Conservation (phyloP, 2,113 vertebrate species). For the Synchiropus splendidus region DNA sequence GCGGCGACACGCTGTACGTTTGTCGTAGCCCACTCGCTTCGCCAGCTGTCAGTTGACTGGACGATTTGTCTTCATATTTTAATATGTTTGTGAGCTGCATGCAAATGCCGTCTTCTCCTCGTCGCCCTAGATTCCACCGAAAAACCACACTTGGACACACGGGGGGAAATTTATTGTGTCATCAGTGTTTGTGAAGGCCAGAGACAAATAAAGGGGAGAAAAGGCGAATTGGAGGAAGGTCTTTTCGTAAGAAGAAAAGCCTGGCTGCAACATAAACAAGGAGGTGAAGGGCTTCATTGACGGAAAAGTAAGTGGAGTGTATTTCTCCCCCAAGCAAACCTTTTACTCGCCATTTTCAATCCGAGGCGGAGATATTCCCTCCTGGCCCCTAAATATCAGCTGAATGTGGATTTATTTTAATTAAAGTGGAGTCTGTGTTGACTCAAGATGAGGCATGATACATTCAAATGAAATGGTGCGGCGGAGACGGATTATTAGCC, state of each 20-base stretch:
- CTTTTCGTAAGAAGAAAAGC: conserved; percentile 49
- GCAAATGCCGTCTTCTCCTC: conserved; percentile 49
- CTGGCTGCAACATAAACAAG: conserved; percentile 60
- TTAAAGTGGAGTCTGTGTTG: conserved; percentile 61
- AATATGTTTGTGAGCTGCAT: conserved; percentile 59
- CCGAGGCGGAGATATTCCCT: conserved; percentile 35
- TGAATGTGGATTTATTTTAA: conserved; percentile 58
- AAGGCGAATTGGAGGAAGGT: conserved; percentile 39
- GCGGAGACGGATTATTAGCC: background rate
- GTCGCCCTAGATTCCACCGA: conserved; percentile 44
- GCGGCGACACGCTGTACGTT: conserved; percentile 43
- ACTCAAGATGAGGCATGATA: conserved; percentile 43
- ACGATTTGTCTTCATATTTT: conserved; percentile 68
- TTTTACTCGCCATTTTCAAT: conserved; percentile 45
- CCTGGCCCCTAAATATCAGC: conserved; percentile 52
- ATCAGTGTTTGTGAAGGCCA: conserved; percentile 47
- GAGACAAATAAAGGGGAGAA: conserved; percentile 45
- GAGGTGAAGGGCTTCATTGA: conserved; percentile 41
- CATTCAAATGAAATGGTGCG: conserved; percentile 4
- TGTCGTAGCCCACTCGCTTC: conserved; percentile 28
- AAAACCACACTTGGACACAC: conserved; percentile 18
- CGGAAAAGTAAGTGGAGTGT: conserved; percentile 49
- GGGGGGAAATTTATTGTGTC: conserved; percentile 43
- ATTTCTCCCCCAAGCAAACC: conserved; percentile 33
- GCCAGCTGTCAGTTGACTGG: conserved; percentile 52